These are phyloP conservation scores for Cyanistes caeruleus DNA, from an alignment of 2,113 vertebrate genomes.

Conservation along the genomic window DNA sequence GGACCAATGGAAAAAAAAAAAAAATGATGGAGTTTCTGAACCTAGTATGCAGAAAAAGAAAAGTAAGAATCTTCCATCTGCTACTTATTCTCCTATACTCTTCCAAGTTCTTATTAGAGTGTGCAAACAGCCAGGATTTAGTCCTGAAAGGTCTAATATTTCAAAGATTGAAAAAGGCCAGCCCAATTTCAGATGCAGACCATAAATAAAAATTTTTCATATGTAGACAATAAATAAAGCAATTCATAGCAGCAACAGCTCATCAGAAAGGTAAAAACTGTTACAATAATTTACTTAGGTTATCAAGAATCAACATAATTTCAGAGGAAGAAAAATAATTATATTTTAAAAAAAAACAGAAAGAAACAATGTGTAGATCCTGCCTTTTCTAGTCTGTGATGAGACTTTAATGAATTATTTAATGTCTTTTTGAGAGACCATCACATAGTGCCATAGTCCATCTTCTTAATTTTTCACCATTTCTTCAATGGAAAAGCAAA, in stretches of 20 bases:
- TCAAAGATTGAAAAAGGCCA: not conserved
- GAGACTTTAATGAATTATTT: not conserved
- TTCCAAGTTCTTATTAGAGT: not conserved
- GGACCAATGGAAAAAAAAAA: not conserved
- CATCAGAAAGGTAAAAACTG: not conserved
- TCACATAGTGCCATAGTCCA: not conserved
- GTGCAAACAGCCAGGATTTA: not conserved
- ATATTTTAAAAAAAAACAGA: not conserved
- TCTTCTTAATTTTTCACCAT: not conserved
- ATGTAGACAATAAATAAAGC: not conserved
- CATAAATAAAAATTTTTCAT: not conserved
- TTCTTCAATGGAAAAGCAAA: not conserved
- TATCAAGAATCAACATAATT: not conserved
- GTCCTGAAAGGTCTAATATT: not conserved
- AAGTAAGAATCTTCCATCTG: not conserved
- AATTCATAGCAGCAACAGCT: not conserved
- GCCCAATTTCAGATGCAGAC: not conserved
- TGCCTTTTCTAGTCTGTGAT: not conserved
- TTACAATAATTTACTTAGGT: not conserved
- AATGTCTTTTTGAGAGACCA: not conserved
- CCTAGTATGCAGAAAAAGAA: not conserved
- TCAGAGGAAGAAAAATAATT: not conserved
- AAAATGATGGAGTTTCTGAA: not conserved
- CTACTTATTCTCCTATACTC: not conserved
- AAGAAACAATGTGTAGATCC: fast-evolving